Percentiles rank a stretch among this genome's conserved stretches.
Conservation (phyloP, 1,140 invertebrate species). For the Drosophila nasuta region DNA sequence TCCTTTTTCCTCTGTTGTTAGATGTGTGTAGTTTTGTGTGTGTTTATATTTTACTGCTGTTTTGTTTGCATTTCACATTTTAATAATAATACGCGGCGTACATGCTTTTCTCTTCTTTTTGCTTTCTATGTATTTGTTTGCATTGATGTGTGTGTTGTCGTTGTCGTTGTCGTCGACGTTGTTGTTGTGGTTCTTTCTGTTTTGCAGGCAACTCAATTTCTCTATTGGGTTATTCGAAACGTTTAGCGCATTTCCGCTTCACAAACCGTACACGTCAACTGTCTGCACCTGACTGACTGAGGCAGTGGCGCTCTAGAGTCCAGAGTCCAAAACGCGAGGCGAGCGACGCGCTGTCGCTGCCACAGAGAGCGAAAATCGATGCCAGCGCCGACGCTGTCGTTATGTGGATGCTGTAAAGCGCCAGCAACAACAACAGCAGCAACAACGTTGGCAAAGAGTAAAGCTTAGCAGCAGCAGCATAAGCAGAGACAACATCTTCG, state of each 20-base stretch:
- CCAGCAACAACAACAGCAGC: conserved; percentile 18
- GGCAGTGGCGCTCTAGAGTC: conserved; percentile 22
- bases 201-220: conserved; percentile 47
- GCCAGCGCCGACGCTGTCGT: conserved; percentile 53
- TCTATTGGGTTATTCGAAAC: conserved; percentile 33
- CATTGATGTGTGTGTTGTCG: conserved; percentile 44
- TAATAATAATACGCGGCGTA: conserved; percentile 15
- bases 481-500: conserved; percentile 45
- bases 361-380: conserved; percentile 54
- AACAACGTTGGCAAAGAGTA: background rate
- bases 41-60: conserved; percentile 9
- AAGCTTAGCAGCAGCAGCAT: conserved; percentile 1
- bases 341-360: background rate
- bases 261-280: conserved; percentile 84
- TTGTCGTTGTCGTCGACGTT: conserved; percentile 21
- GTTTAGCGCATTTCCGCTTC: conserved; percentile 65
- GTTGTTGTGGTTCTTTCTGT: conserved; percentile 27
- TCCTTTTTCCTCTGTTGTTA: conserved; percentile 7
- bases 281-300: conserved; percentile 83
- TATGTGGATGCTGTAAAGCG: conserved; percentile 72
- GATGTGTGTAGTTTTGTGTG: background rate
- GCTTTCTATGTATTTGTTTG: conserved; percentile 10
- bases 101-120: background rate
- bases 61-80: conserved; percentile 42
- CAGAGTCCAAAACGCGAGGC: conserved; percentile 28